phyloP scores from a whole-genome alignment of 64 coral and sea anemone species.

The Montipora capricornis region DNA sequence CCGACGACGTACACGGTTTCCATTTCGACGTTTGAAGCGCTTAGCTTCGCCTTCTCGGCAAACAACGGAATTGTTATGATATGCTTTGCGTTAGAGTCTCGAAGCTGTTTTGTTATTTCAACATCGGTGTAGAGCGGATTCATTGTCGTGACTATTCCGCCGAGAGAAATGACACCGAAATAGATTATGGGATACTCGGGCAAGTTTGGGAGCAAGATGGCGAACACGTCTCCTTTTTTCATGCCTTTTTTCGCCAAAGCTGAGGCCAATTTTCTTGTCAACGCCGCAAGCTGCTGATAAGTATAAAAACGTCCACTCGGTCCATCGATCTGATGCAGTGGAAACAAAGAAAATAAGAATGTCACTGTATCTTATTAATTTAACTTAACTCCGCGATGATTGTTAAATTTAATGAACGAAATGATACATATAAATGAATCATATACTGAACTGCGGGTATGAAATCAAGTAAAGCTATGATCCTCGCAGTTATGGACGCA shows the following conservation, averaged over 20 bases:
- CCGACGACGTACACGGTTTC: conserved; percentile 77
- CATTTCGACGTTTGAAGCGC: conserved; percentile 44
- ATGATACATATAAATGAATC: no score
- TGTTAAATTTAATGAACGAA: no score
- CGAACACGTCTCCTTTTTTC: conserved; percentile 66
- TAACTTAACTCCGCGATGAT: no score
- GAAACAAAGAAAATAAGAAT: neutral
- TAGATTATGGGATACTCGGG: conserved; percentile 68
- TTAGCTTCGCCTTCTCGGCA: conserved; percentile 57
- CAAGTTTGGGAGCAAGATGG: conserved; percentile 76
- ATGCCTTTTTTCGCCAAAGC: conserved; percentile 79
- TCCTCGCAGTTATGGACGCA: no score
- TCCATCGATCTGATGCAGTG: conserved; percentile 53
- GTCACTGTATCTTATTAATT: no score
- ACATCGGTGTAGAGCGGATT: conserved; percentile 74
- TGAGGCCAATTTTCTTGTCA: conserved; percentile 64
- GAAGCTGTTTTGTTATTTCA: conserved; percentile 68
- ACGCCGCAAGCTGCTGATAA: conserved; percentile 36
- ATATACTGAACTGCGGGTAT: no score
- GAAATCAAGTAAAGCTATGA: no score
- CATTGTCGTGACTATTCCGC: conserved; percentile 74
- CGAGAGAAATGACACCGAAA: conserved; percentile 58
- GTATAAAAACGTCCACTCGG: conserved; percentile 67
- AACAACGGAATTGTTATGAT: conserved; percentile 65
- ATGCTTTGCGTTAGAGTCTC: conserved; percentile 52